Percentiles rank a stretch among this genome's conserved stretches.
Evolutionary conservation across 2,113 vertebrate species (phyloP).

Genomic region (Anhinga anhinga): DNA sequence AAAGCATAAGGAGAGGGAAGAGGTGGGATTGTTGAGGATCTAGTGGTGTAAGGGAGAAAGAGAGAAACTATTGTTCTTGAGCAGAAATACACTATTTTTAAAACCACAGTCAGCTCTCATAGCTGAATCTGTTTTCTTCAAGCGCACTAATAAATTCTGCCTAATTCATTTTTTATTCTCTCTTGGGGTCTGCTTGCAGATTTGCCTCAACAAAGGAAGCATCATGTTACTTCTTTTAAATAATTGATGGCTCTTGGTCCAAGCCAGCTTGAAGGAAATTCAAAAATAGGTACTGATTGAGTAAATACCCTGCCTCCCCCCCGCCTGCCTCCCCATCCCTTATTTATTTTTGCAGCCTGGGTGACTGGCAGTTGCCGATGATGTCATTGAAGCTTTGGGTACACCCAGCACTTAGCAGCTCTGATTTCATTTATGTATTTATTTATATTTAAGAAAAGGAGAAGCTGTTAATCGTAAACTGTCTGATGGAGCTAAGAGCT

Average conservation of each 20-base stretch:
- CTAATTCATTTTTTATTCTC: conserved; percentile 99
- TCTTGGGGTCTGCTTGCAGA: conserved; percentile 91
- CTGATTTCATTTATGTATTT: conserved; percentile 59
- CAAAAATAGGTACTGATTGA: conserved; percentile 89
- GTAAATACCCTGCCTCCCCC: conserved; percentile 70
- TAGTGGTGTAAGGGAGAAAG: not conserved
- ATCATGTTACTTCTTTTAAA: conserved; percentile 98
- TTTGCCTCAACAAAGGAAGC: conserved; percentile 99
- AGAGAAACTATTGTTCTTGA: conserved; percentile 43
- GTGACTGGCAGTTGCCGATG: conserved; percentile 34
- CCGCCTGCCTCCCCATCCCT: not conserved
- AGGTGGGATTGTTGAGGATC: conserved; percentile 28
- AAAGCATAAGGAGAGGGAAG: not conserved
- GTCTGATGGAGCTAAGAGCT: conserved; percentile 53
- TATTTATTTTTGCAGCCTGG: conserved; percentile 55
- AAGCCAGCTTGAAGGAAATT: conserved; percentile 84
- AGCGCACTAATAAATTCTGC: conserved; percentile 93
- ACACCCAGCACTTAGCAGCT: conserved; percentile 42
- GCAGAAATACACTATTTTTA: conserved; percentile 67
- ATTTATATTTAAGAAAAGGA: conserved; percentile 63
- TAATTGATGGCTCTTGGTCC: conserved; percentile 94
- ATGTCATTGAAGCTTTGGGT: conserved; percentile 52
- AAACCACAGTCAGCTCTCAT: conserved; percentile 65
- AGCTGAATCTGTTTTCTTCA: conserved; percentile 83
- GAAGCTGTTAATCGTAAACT: conserved; percentile 63